Percentiles rank a stretch among this genome's conserved stretches.
phyloP scores from a whole-genome alignment of 2,888 invertebrate genomes.

The Nemurella pictetii region DNA sequence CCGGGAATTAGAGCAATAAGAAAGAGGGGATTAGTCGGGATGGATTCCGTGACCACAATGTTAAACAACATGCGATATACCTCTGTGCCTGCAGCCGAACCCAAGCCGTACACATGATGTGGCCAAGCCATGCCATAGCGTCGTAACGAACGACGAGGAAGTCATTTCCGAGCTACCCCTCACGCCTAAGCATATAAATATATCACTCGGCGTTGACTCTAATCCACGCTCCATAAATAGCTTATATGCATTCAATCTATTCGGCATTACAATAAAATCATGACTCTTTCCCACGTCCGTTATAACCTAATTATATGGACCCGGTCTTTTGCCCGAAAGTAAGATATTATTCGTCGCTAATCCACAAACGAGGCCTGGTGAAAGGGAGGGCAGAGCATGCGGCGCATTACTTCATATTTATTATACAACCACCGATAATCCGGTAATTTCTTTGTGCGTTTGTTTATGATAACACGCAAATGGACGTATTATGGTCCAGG shows the following conservation, averaged over 20 bases:
- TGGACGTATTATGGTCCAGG: not conserved
- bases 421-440: not conserved
- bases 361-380: too few species aligned
- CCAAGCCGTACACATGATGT: not conserved
- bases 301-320: conserved; percentile 24
- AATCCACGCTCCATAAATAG: not conserved
- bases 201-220: conserved; percentile 21
- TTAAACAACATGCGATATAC: not conserved
- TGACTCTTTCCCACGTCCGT: conserved; percentile 25
- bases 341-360: conserved; percentile 25
- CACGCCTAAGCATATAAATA: conserved; percentile 7
- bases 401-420: not conserved
- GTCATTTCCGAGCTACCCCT: not conserved
- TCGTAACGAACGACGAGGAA: too few species aligned
- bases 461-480: not conserved
- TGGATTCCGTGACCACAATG: conserved; percentile 19
- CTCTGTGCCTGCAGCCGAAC: too few species aligned
- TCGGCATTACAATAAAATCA: not conserved
- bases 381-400: not conserved
- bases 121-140: not conserved
- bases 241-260: conserved; percentile 16
- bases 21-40: conserved; percentile 10
- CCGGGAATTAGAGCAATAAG: conserved; percentile 17
- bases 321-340: conserved; percentile 10
- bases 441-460: not conserved